Conservation (phyloP, 2,888 invertebrate genomes). For the Aproaerema taeniolella region DNA sequence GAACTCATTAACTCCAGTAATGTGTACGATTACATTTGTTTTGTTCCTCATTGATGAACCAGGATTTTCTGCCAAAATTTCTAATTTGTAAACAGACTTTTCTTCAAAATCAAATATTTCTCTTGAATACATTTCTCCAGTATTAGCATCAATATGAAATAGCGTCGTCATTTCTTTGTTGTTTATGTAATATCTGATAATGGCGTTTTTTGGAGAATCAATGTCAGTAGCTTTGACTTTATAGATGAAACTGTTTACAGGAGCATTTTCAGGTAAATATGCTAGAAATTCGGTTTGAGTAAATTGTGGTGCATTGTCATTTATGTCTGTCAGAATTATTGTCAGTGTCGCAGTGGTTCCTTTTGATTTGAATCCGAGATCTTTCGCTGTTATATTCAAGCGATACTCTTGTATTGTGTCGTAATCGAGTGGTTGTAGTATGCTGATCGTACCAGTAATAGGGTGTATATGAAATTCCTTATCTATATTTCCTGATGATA, state of each 20-base stretch:
- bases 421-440: constrained; percentile 89
- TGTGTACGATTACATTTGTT: constrained; percentile 83
- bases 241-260: constrained; percentile 84
- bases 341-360: constrained; percentile 88
- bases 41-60: constrained; percentile 88
- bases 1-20: constrained; percentile 92
- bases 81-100: constrained; percentile 83
- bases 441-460: constrained; percentile 86
- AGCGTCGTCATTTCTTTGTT: constrained; percentile 85
- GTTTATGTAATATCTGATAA: constrained; percentile 88
- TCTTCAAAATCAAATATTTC: constrained; percentile 93
- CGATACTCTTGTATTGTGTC: constrained; percentile 90
- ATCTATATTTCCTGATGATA: constrained; percentile 89
- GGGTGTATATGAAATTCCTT: constrained; percentile 89
- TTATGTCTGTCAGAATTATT: constrained; percentile 93
- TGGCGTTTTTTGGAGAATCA: constrained; percentile 92
- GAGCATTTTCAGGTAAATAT: constrained; percentile 89
- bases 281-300: constrained; percentile 87
- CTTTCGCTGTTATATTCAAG: constrained; percentile 91
- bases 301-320: constrained; percentile 94
- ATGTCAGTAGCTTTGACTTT: constrained; percentile 87
- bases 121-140: constrained; percentile 86
- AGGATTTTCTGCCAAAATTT: constrained; percentile 91
- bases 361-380: constrained; percentile 88
- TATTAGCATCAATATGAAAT: constrained; percentile 86